These are phyloP conservation scores for Conchocele bisecta DNA, from an alignment of 2,888 invertebrate species.

Conservation along the genomic window DNA sequence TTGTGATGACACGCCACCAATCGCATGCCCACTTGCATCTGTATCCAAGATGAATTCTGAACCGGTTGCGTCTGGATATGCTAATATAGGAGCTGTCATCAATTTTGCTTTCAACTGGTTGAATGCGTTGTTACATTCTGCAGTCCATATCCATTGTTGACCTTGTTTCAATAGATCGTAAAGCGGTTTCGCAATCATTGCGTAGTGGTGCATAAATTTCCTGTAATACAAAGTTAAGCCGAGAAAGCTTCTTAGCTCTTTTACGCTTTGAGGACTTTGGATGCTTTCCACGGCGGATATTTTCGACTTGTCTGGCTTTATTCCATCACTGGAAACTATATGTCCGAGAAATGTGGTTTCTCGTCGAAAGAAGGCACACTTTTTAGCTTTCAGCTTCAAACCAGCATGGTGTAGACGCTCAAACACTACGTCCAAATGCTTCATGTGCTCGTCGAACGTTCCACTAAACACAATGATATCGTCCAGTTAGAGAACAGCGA, in stretches of 20 bases:
- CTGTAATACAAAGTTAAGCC: slow-evolving; percentile 45
- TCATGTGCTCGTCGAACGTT: slow-evolving; percentile 44
- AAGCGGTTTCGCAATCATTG: slow-evolving; percentile 23
- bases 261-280: slow-evolving; percentile 24
- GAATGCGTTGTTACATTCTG: slow-evolving; percentile 30
- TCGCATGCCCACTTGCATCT: slow-evolving; percentile 50
- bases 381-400: slow-evolving; percentile 46
- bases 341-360: slow-evolving; percentile 44
- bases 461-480: slow-evolving; percentile 49
- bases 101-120: slow-evolving; percentile 13
- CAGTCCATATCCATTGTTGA: slow-evolving; percentile 33
- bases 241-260: slow-evolving; percentile 25
- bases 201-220: slow-evolving; percentile 24
- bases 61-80: slow-evolving; percentile 38
- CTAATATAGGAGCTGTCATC: slow-evolving; percentile 31
- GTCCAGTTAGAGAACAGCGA: slow-evolving; percentile 55
- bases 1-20: slow-evolving; percentile 59
- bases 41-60: slow-evolving; percentile 54
- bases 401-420: slow-evolving; percentile 32
- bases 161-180: slow-evolving; percentile 32
- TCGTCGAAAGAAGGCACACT: slow-evolving; percentile 37
- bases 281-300: slow-evolving; percentile 21
- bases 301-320: slow-evolving; percentile 35
- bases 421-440: slow-evolving; percentile 39
- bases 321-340: slow-evolving; percentile 37